Evolutionary conservation across 2,797 vertebrate genomes (phyloP).

Genomic region (Fistularia commersonii): DNA sequence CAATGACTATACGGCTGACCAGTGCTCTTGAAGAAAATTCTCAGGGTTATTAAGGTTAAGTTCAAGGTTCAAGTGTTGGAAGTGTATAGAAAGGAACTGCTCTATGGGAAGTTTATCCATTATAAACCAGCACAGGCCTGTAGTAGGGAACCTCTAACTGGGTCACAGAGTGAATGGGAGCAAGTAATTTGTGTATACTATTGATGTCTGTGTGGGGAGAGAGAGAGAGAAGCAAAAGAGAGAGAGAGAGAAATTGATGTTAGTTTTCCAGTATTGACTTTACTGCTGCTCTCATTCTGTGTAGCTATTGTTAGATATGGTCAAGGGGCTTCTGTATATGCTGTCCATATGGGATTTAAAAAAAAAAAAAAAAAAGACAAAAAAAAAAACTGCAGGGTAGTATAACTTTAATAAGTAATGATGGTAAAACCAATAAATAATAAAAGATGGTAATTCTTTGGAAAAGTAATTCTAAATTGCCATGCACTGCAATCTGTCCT

Average conservation of each 20-base stretch:
- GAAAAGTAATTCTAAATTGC: constrained; percentile 17
- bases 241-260: constrained; percentile 30
- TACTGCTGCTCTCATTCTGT: constrained; percentile 50
- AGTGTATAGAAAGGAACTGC: constrained; percentile 2
- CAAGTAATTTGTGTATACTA: constrained; percentile 31
- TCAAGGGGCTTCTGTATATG: constrained; percentile 1
- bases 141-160: constrained; percentile 71
- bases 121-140: constrained; percentile 66
- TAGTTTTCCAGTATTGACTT: constrained; percentile 59
- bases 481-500: constrained; percentile 27
- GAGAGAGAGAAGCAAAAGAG: not conserved
- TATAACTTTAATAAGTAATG: not conserved
- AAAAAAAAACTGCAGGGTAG: not conserved
- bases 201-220: constrained; percentile 13
- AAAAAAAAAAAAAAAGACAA: no score
- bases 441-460: constrained; percentile 11
- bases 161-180: constrained; percentile 64
- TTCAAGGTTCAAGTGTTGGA: no score
- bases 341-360: constrained; percentile 5
- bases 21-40: no score
- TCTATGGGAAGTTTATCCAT: constrained; percentile 60
- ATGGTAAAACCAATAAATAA: constrained; percentile 23
- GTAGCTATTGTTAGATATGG: constrained; percentile 31
- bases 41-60: no score
- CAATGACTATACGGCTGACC: no score